phyloP scores from a whole-genome alignment of 1,140 invertebrate genomes.

The Scaptomyza hsui region DNA sequence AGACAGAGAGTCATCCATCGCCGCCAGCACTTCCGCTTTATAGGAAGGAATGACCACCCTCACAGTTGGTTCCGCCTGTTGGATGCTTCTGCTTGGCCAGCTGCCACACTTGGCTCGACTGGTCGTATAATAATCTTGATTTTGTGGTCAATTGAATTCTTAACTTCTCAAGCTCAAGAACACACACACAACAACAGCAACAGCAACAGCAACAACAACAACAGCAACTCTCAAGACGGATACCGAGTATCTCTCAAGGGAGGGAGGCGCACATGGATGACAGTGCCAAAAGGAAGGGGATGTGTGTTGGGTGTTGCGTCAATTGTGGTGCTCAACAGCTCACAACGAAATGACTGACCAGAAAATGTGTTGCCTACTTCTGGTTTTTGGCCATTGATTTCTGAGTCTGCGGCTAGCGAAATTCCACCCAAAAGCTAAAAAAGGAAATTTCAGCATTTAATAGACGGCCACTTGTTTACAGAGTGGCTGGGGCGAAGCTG shows the following conservation, averaged over 20 bases:
- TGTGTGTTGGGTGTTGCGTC: slow-evolving; percentile 21
- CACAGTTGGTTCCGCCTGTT: slow-evolving; percentile 35
- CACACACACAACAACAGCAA: slow-evolving; percentile 46
- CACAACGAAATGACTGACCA: slow-evolving; percentile 66
- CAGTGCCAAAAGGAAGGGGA: slow-evolving; percentile 54
- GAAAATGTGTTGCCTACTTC: slow-evolving; percentile 74
- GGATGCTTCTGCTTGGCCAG: slow-evolving; percentile 25
- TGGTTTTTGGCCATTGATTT: slow-evolving; percentile 77
- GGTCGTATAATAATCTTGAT: slow-evolving; percentile 81
- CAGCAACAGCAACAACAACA: slow-evolving; percentile 18
- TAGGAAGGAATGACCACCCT: slow-evolving; percentile 14
- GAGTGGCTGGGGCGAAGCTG: background rate
- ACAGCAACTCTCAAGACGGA: slow-evolving; percentile 29
- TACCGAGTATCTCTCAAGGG: slow-evolving; percentile 49
- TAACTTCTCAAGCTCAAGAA: slow-evolving; percentile 76
- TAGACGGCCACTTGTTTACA: slow-evolving; percentile 24
- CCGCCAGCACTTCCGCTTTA: slow-evolving; percentile 43
- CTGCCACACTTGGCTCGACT: slow-evolving; percentile 34
- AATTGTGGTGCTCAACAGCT: slow-evolving; percentile 70
- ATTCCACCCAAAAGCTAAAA: too few relatives aligned
- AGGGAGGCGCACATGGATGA: slow-evolving; percentile 70
- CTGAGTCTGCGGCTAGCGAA: slow-evolving; percentile 16
- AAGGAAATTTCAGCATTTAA: slow-evolving; percentile 23
- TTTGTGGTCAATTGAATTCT: slow-evolving; percentile 83
- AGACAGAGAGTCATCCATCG: slow-evolving; percentile 54